Evolutionary conservation across 1,140 invertebrate genomes (phyloP), one percentile per base, ranked within the genome.

Genomic region (Eubasilissa regina): DNA sequence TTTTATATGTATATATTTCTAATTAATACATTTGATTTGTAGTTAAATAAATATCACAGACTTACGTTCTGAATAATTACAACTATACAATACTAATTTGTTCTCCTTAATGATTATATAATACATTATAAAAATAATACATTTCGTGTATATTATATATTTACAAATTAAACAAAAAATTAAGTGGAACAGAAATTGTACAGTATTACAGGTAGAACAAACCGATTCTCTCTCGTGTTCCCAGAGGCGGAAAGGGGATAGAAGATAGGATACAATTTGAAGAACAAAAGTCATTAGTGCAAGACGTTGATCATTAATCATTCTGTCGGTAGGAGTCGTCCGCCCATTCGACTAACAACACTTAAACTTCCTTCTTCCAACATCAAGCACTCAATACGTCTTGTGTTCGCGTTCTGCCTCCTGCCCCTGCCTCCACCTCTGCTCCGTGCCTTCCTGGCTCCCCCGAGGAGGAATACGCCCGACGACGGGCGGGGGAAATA

Each of bases 231-330:
- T 44, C 3, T 64, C 60, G 19, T 13, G 35, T 13, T 35, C 9
- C 60, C 60, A 64, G 60, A 11, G 60, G n/a, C 35, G 44, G 21
- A 15, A 47, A 68, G 64, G 64, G 64, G 44, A 19, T 45, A 68
- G 43, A 47, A 19, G 64, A 68, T 75, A 75, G 51, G 35, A 75
- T 75, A 75, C 72, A 75, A 75, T 75, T 75, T 75, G 74, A 62
- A 64, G 74, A 76, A 76, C 74, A 76, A 76, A 76, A 76, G 74
- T 76, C 74, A 76, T 76, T 76, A 76, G 74, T 75, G 72, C 44
- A 76, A 51, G 74, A 58, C 72, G 74, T 17, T 48, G 56, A 19
- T 51, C 74, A 76, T 76, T 76, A 62, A 76, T 76, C 74, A 76
- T 76, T 19, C 74, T 76, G 74, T 62, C 74, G 19, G 17, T 75